Evolutionary conservation across 1,140 invertebrate genomes (phyloP).

Genomic region (Megathymus violae): DNA sequence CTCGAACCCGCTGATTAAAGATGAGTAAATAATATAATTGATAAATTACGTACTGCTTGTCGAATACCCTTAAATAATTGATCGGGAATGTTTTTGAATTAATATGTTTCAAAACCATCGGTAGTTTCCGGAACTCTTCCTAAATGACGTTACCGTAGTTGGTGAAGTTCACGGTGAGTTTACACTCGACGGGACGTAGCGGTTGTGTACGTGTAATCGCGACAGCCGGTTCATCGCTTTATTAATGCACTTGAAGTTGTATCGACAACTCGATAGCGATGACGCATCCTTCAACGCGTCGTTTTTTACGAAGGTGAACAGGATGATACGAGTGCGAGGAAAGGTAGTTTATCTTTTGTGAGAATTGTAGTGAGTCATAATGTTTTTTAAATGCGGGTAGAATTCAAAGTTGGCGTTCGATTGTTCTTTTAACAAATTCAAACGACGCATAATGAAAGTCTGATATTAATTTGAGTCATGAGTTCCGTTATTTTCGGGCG

Average conservation of each 20-base stretch:
- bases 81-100: slow-evolving; percentile 2
- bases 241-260: slow-evolving; percentile 28
- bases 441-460: background rate
- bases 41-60: background rate
- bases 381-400: slow-evolving; percentile 17
- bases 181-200: background rate
- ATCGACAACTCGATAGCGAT: slow-evolving; percentile 38
- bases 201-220: slow-evolving; percentile 11
- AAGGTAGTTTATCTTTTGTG: slow-evolving; percentile 4
- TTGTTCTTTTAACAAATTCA: slow-evolving; percentile 8
- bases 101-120: background rate
- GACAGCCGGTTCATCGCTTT: slow-evolving; percentile 10
- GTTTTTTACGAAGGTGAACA: slow-evolving; percentile 34
- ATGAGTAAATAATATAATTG: too few relatives aligned
- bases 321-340: background rate
- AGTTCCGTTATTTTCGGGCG: slow-evolving; percentile 10
- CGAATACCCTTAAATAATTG: background rate
- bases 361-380: slow-evolving; percentile 17
- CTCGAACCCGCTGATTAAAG: too few relatives aligned
- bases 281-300: slow-evolving; percentile 34
- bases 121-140: too few relatives aligned
- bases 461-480: slow-evolving; percentile 14
- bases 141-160: background rate
- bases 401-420: background rate
- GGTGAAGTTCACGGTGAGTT: slow-evolving; percentile 18